Evolutionary conservation across 2,888 invertebrate species (phyloP), one percentile per base, ranked within the genome.

Genomic region (Callosobruchus maculatus): DNA sequence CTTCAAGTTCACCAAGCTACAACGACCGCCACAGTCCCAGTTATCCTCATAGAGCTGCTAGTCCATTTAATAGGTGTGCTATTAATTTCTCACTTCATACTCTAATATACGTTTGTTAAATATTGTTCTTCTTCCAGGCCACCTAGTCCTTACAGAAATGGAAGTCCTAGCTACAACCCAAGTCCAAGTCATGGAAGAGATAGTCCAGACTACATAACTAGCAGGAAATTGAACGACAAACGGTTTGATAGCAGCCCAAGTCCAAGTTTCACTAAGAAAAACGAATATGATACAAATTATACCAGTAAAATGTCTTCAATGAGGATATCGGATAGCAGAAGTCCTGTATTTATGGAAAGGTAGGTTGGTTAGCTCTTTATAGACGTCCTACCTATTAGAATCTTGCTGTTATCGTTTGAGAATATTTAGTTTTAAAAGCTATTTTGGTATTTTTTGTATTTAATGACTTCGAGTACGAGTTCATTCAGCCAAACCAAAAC

Each of bases 161-260:
- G 81, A 21, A 85, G 85, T 79, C 85, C 85, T 5, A 82, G 81
- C 73, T 85, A 81, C 71, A 83, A 83, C 22, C 49, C 83, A 76
- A 86, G 85, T 78, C 86, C 86, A 5, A 83, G 79, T 75, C 83
- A 83, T 72, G 83, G 85, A 22, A 78, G 85, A 20, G 86, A 86
- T 74, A 87, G 87, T 80, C 86, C 87, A 0, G 86, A 86, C 76
- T 86, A 84, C 74, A 85, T 87, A 67, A 81, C 84, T 20, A 85
- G 85, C 72, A 84, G 84, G 77, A 84, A 82, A 74, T 76, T 85
- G 73, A 85, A 85, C 73, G 85, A 86, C 74, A 82, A 84, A 76
- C 79, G 85, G 67, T 84, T 81, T 75, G 84, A 85, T 72, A 82
- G 83, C 20, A 76, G 83, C 21, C 49, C 49, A 7, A 85, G 84